Evolutionary conservation across 2,888 invertebrate genomes (phyloP), one percentile per base, ranked within the genome.

Genomic region (Lasius fuliginosus): DNA sequence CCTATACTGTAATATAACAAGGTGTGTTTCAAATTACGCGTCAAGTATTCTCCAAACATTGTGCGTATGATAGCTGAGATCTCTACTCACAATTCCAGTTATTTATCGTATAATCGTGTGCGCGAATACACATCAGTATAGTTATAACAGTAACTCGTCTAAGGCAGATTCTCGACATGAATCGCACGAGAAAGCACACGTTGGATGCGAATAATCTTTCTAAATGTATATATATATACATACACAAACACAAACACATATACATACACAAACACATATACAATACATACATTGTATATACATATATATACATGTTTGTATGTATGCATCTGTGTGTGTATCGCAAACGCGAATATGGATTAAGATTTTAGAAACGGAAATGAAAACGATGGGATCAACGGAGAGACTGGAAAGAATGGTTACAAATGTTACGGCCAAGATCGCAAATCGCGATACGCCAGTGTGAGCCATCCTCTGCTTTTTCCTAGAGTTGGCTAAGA

Each of bases 371-470:
- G 56, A 76, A 64, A 23, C 64, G 56, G 27, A 90, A 90, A 85
- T 73, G 58, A 33, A 73, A 87, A 83, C 64, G 75, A 73, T 23
- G 60, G 62, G 58, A 62, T 69, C 53, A 68, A 58, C 42, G 58
- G 56, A 69, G 67, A 83, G 83, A 87, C 83, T 64, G 64, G 64
- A 65, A 85, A 88, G 82, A 76, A 73, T 65, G 82, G 84, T 83
- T 86, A 83, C 75, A 77, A 77, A 83, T 81, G 82, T 56, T 60
- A 65, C 69, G 58, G 67, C 74, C 87, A 86, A 90, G 90, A 90
- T 89, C 76, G 85, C 83, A 82, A 82, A 84, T 71, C 67, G 73
- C 77, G 89, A 89, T 89, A 89, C 84, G 60, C 69, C 68, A 84
- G 71, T 76, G 71, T 82, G 83, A 82, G 65, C 83, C 58, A 67